phyloP scores from a whole-genome alignment of 2,797 vertebrate genomes.

The Botia almorhae region DNA sequence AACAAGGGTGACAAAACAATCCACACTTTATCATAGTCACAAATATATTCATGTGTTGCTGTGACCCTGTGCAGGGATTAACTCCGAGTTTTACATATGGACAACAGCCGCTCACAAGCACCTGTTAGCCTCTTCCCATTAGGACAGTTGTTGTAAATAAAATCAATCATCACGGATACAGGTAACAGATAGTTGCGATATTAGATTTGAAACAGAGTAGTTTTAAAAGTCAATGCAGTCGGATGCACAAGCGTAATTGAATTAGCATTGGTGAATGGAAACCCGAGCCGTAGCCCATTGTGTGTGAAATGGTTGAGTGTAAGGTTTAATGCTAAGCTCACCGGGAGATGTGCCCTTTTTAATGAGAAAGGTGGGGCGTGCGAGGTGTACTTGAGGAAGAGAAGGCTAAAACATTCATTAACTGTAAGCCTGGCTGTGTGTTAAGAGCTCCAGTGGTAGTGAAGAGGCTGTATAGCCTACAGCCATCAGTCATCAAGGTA shows the following conservation, averaged over 20 bases:
- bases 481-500: background rate
- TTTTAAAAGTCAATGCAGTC: conserved; percentile 33
- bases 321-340: conserved; percentile 25
- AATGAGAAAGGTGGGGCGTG: conserved; percentile 17
- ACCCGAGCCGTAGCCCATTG: background rate
- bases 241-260: conserved; percentile 13
- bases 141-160: background rate
- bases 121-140: conserved; percentile 15
- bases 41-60: conserved; percentile 32
- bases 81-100: conserved; percentile 17
- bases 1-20: conserved; percentile 18
- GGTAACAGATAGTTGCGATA: background rate
- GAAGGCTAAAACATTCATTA: conserved; percentile 1
- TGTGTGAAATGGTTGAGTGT: conserved; percentile 8
- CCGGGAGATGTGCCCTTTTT: conserved; percentile 37
- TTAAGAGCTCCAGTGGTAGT: background rate
- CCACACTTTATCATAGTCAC: background rate
- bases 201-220: background rate
- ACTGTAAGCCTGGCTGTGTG: background rate
- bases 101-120: background rate
- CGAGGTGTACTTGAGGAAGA: conserved; percentile 10
- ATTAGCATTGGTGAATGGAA: conserved; percentile 30
- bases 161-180: background rate
- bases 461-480: background rate
- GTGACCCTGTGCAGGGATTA: conserved; percentile 36